These are phyloP conservation scores for Cheilosia scutellata DNA, from an alignment of 2,888 invertebrate species.

Conservation along the genomic window DNA sequence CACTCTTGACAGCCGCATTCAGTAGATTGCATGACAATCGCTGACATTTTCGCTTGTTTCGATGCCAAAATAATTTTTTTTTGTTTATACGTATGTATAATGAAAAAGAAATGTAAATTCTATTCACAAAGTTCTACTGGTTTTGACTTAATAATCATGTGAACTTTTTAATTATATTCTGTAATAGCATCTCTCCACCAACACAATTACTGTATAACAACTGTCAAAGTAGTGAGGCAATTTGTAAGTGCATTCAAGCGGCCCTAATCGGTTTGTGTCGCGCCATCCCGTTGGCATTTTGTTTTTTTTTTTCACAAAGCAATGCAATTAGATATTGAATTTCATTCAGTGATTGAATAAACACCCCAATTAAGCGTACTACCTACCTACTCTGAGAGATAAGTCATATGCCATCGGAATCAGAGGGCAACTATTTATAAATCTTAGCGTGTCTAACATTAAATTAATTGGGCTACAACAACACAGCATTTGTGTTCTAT, in stretches of 20 bases:
- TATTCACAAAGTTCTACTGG: neutral
- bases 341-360: constrained; percentile 62
- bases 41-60: constrained; percentile 6
- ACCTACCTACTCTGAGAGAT: constrained; percentile 37
- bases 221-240: constrained; percentile 12
- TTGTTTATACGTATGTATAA: neutral
- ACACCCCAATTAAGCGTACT: constrained; percentile 50
- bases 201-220: neutral
- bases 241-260: constrained; percentile 48
- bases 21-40: constrained; percentile 39
- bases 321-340: constrained; percentile 64
- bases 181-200: neutral
- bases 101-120: neutral
- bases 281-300: constrained; percentile 3
- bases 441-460: constrained; percentile 20
- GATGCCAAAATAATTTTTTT: constrained; percentile 30
- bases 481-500: constrained; percentile 15
- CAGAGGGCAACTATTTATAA: constrained; percentile 48
- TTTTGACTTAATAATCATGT: constrained; percentile 4
- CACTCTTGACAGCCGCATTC: constrained; percentile 40
- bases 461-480: constrained; percentile 44
- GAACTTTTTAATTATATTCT: constrained; percentile 20
- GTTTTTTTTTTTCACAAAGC: constrained; percentile 9
- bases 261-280: constrained; percentile 49
- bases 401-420: constrained; percentile 38